A percentile compares a stretch with the other conserved stretches of the same genome.
Evolutionary conservation across 2,888 invertebrate genomes (phyloP).

Genomic region (Epirrita christyi): DNA sequence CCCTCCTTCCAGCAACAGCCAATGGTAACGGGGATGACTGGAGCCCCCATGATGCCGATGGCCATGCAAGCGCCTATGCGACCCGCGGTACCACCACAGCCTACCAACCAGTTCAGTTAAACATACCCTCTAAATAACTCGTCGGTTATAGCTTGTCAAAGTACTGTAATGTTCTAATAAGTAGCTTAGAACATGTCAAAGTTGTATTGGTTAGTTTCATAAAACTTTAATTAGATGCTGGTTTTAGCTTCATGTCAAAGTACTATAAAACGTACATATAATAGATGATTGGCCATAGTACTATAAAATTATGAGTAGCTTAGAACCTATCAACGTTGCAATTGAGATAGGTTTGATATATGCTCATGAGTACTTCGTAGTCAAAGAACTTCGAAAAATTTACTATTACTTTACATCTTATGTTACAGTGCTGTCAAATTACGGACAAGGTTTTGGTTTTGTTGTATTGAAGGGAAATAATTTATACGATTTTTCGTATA

Average conservation of each 20-base stretch:
- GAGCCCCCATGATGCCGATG: constrained; percentile 71
- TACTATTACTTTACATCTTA: constrained; percentile 7
- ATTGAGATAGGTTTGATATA: constrained; percentile 1
- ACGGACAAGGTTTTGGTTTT: background rate
- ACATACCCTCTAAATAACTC: constrained; percentile 37
- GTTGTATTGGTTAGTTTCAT: constrained; percentile 18
- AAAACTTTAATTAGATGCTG: constrained; percentile 10
- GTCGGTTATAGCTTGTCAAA: constrained; percentile 42
- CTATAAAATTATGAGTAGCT: constrained; percentile 5
- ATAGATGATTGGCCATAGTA: constrained; percentile 2
- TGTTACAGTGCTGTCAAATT: background rate
- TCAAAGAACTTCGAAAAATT: background rate
- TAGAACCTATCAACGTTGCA: constrained; percentile 5
- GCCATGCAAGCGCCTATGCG: constrained; percentile 70
- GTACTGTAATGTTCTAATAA: constrained; percentile 4
- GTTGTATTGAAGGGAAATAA: background rate
- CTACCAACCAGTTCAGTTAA: constrained; percentile 80
- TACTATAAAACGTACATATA: constrained; percentile 1
- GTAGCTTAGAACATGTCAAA: constrained; percentile 20
- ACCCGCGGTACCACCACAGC: constrained; percentile 70
- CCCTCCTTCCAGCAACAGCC: constrained; percentile 73
- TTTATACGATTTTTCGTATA: constrained; percentile 15
- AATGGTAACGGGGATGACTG: constrained; percentile 79
- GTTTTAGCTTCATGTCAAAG: constrained; percentile 17
- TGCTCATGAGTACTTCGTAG: constrained; percentile 14